These are phyloP conservation scores for Hydropsyche betteni DNA, from an alignment of 2,888 invertebrate species.

Conservation along the genomic window DNA sequence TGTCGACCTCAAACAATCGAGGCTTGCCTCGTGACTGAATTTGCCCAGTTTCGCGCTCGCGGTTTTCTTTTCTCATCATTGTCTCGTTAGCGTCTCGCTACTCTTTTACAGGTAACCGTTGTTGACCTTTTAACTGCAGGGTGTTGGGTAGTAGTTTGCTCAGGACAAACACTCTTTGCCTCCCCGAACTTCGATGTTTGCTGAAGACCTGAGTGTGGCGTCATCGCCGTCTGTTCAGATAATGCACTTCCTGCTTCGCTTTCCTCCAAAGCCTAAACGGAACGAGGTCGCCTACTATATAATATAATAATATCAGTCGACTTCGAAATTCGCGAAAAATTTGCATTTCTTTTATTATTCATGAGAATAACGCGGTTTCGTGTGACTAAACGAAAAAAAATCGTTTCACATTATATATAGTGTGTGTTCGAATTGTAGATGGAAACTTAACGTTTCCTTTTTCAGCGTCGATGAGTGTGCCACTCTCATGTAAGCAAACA, in stretches of 20 bases:
- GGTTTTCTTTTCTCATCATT: background rate
- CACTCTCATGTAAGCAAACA: background rate
- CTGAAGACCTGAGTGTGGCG: background rate
- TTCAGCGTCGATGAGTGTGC: constrained; percentile 23
- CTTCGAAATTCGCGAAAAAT: too few relatives aligned
- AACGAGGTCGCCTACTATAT: too few relatives aligned
- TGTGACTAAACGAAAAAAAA: constrained; percentile 15
- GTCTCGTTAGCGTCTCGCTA: constrained; percentile 5
- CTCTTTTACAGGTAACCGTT: background rate
- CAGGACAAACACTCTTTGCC: background rate
- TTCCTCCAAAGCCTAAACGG: too few relatives aligned
- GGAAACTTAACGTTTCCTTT: constrained; percentile 29
- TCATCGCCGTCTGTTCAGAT: background rate
- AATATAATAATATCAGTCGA: too few relatives aligned
- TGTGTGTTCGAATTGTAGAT: constrained; percentile 8
- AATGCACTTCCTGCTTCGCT: constrained; percentile 16
- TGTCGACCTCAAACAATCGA: too few relatives aligned
- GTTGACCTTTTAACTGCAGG: constrained; percentile 16
- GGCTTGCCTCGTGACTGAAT: too few relatives aligned
- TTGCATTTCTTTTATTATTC: too few relatives aligned
- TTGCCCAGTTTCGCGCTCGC: background rate
- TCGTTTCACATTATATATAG: background rate
- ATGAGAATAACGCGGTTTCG: background rate
- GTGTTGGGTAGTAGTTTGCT: background rate
- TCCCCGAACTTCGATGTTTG: background rate